Evolutionary conservation across 1,140 invertebrate genomes (phyloP).

Genomic region (Drosophila chauvacae): DNA sequence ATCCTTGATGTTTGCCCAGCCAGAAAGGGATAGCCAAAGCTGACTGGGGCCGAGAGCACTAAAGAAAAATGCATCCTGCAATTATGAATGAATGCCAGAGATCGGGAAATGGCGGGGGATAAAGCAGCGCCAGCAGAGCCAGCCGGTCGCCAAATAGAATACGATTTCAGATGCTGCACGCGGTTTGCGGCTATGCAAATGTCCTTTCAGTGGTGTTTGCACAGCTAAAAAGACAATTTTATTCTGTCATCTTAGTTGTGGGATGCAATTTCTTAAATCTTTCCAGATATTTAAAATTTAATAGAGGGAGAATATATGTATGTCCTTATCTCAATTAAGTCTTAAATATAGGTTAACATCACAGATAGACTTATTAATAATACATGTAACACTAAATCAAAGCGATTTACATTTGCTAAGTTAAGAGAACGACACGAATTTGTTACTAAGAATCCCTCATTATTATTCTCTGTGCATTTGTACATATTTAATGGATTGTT

Average conservation of each 20-base stretch:
- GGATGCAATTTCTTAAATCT: neutral
- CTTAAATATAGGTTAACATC: too few species aligned
- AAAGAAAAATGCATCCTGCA: constrained; percentile 76
- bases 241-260: neutral
- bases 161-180: constrained; percentile 52
- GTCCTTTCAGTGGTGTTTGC: constrained; percentile 1
- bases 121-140: constrained; percentile 32
- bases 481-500: neutral
- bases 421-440: neutral
- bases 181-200: constrained; percentile 38
- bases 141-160: constrained; percentile 51
- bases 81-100: constrained; percentile 68
- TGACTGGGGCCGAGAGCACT: constrained; percentile 28
- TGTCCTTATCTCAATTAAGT: neutral
- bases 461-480: neutral
- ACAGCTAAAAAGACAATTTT: constrained; percentile 1
- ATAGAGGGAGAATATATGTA: neutral
- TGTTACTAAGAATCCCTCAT: neutral
- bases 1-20: constrained; percentile 73
- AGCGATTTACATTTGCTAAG: too few species aligned
- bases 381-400: too few species aligned
- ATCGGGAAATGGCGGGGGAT: constrained; percentile 12
- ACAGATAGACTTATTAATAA: too few species aligned
- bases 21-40: constrained; percentile 2
- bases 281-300: neutral